Base-by-base conservation (phyloP, 2,113 vertebrate species). In the Dasyornis broadbenti region DNA sequence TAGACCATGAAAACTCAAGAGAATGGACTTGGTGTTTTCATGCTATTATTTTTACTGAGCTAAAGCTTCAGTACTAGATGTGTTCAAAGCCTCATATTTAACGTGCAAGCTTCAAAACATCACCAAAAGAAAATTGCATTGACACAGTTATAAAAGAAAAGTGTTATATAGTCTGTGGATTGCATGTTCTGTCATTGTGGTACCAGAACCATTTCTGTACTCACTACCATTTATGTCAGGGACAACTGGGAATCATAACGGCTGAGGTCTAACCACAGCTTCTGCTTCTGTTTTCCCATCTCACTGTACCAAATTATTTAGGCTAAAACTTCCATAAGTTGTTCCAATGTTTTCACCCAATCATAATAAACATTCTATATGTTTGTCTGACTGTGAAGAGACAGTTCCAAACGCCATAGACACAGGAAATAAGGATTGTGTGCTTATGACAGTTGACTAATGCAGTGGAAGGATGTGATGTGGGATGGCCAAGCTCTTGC, bases 1-100 rank as follows among this genome's bases (percentile, higher is more conserved):
- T 95, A 97, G 97, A 98, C 97, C 97, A 96, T 98, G 97, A 98
- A 98, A 96, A 97, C 97, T 98, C 95, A 87, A 95, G 97, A 98
- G 97, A 97, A 94, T 57, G 88, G 53, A 35, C 66, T 95, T 95
- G 83, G 96, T 96, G 89, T 91, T 97, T 97, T 95, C 65, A 70
- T 82, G 89, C 61, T 89, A 91, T 97, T 97, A 94, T 94, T 97
- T 97, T 97, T 93, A 94, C 63, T 92, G 82, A 97, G 63, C 64
- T 95, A 92, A 95, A 87, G 40, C 66, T 82, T 94, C 91, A 95
- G 31, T 91, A 91, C 63, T 91, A 57, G 89, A 86, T 79, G 56
- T 82, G 37, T 82, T 95, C 59, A 72, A 66, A 85, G 66, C n/a
- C 59, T 87, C 66, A 50, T 94, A 82, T 80, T 81, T 94, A 91